A percentile compares a stretch with the other conserved stretches of the same genome.
Evolutionary conservation across 2,888 invertebrate species (phyloP).

Genomic region (Melinaea menophilus): DNA sequence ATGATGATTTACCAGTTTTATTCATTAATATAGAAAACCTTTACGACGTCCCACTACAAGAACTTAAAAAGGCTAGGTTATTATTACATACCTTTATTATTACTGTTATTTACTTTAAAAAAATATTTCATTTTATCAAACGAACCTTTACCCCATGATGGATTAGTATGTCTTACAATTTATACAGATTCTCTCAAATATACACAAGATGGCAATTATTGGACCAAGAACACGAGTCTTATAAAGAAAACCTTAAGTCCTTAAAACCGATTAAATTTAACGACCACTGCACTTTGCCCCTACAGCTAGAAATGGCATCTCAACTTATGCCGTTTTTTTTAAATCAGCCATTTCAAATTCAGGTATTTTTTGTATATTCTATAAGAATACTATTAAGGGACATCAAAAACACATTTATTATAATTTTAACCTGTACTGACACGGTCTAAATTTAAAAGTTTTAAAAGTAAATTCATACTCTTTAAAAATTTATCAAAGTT

Average conservation of each 20-base stretch:
- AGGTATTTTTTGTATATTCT: slow-evolving; percentile 12
- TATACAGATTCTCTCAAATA: slow-evolving; percentile 50
- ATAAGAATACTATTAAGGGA: no score
- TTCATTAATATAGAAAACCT: slow-evolving; percentile 59
- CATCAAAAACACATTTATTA: no score
- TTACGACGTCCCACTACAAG: slow-evolving; percentile 47
- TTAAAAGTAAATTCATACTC: no score
- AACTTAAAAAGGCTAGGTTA: slow-evolving; percentile 50
- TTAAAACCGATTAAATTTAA: slow-evolving; percentile 24
- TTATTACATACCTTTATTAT: no score
- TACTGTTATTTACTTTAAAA: not conserved
- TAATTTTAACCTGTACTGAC: no score
- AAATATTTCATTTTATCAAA: not conserved
- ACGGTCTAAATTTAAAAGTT: no score
- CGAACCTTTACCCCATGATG: not conserved
- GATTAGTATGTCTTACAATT: not conserved
- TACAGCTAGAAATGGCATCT: slow-evolving; percentile 20
- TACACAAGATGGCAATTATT: slow-evolving; percentile 55
- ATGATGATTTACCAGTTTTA: slow-evolving; percentile 57
- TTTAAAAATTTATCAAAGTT: no score
- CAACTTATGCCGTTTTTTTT: slow-evolving; percentile 24
- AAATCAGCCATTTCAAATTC: slow-evolving; percentile 28
- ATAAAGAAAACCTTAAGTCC: slow-evolving; percentile 24
- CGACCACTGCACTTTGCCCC: slow-evolving; percentile 31
- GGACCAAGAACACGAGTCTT: slow-evolving; percentile 33